Conservation (phyloP, 1,140 invertebrate genomes). For the Pogonomyrmex californicus region DNA sequence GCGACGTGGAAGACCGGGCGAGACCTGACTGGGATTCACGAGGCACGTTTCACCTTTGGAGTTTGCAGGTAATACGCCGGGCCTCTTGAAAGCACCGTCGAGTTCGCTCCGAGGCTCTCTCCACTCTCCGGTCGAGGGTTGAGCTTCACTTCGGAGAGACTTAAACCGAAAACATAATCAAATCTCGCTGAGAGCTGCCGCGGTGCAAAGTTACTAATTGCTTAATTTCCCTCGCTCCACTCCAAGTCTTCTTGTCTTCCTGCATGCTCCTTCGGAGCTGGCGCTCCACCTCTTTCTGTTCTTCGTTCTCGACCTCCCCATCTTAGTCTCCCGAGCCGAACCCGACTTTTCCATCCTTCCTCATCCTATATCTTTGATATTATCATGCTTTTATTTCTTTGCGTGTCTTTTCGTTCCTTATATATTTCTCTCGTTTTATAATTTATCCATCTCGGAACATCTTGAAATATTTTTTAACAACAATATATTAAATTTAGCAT, state of each 20-base stretch:
- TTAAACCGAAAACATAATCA: constrained; percentile 87
- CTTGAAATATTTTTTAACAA: too few species aligned
- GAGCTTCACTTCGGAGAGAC: constrained; percentile 76
- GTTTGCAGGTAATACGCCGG: constrained; percentile 68
- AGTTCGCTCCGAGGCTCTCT: constrained; percentile 50
- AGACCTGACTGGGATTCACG: constrained; percentile 49
- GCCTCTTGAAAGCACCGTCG: constrained; percentile 74
- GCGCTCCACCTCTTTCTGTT: constrained; percentile 47
- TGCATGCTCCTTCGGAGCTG: constrained; percentile 60
- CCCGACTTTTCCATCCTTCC: background rate
- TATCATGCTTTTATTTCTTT: background rate
- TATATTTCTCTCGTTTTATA: background rate
- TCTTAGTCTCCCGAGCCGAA: constrained; percentile 26
- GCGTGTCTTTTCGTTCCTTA: background rate
- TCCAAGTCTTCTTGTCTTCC: constrained; percentile 64
- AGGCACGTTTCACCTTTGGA: constrained; percentile 74
- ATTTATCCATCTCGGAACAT: background rate
- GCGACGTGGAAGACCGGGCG: constrained; percentile 56
- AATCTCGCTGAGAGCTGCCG: constrained; percentile 85
- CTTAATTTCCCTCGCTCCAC: constrained; percentile 85
- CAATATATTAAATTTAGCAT: background rate
- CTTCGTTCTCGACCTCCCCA: constrained; percentile 23
- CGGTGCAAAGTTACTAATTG: constrained; percentile 87
- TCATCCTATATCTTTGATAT: constrained; percentile 24
- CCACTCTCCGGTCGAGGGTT: constrained; percentile 47